Evolutionary conservation across 1,140 invertebrate genomes (phyloP).

Genomic region (Sitobion miscanthi): DNA sequence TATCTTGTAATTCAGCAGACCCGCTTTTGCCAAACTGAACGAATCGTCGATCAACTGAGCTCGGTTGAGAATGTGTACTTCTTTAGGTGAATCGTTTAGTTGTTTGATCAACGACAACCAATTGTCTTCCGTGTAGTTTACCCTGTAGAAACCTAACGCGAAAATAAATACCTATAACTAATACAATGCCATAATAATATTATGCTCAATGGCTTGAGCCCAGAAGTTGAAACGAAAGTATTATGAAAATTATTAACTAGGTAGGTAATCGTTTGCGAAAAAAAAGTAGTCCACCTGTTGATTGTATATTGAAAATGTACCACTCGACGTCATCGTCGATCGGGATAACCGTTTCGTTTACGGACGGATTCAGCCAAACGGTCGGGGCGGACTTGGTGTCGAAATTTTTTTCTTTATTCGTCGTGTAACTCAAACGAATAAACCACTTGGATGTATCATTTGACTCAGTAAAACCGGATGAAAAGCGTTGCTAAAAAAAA

Average conservation of each 20-base stretch:
- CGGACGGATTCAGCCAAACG: background rate
- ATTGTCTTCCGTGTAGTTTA: slow-evolving; percentile 75
- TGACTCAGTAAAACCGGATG: background rate
- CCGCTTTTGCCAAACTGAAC: slow-evolving; percentile 74
- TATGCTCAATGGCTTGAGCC: background rate
- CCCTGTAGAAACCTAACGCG: slow-evolving; percentile 71
- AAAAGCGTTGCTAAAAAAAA: slow-evolving; percentile 18
- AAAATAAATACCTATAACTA: background rate
- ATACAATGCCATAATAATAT: background rate
- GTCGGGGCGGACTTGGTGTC: background rate
- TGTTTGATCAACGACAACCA: slow-evolving; percentile 71
- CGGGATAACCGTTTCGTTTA: background rate
- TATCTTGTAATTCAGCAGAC: slow-evolving; percentile 52
- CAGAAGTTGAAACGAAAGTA: background rate
- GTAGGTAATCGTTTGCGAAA: background rate
- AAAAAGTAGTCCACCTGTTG: slow-evolving; percentile 67
- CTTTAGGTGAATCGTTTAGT: slow-evolving; percentile 64
- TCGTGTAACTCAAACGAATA: slow-evolving; percentile 8
- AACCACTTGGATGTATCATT: slow-evolving; percentile 10
- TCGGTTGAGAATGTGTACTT: slow-evolving; percentile 69
- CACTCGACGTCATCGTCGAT: slow-evolving; percentile 65
- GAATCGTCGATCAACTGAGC: slow-evolving; percentile 85
- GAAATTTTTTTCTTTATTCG: background rate
- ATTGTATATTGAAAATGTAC: slow-evolving; percentile 74
- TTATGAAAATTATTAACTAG: background rate